These are phyloP conservation scores for Chelonia mydas DNA, from an alignment of 2,797 vertebrate genomes.

Conservation along the genomic window DNA sequence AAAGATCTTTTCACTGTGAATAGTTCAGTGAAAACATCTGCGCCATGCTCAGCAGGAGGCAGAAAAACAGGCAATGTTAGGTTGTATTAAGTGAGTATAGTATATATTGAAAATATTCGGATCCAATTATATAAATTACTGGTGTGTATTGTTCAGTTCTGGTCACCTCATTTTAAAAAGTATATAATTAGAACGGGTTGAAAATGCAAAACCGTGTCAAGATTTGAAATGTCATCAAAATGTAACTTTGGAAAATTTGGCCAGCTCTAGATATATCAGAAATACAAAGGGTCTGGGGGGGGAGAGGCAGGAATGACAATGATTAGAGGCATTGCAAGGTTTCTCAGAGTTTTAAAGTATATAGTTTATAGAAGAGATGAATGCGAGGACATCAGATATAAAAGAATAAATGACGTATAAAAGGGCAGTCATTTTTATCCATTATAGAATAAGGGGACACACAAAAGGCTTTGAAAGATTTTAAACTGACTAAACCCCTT, in stretches of 20 bases:
- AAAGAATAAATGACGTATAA: not conserved
- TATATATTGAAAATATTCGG: not conserved
- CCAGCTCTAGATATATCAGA: not conserved
- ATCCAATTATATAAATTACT: not conserved
- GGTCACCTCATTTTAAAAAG: not conserved
- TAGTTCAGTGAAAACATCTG: not conserved
- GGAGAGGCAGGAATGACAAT: not conserved
- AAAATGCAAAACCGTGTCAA: not conserved
- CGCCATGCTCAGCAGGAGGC: not conserved
- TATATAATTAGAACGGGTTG: not conserved
- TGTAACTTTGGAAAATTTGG: not conserved
- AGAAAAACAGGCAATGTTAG: not conserved
- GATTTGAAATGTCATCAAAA: not conserved
- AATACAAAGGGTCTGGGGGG: not conserved
- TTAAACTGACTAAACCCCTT: not conserved
- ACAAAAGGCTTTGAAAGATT: not conserved
- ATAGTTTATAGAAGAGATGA: not conserved
- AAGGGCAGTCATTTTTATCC: not conserved
- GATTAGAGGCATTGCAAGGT: not conserved
- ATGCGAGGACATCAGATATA: not conserved
- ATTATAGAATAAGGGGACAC: not conserved
- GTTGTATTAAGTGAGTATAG: not conserved
- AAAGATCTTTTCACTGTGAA: not conserved
- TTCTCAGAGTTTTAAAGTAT: not conserved
- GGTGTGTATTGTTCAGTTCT: not conserved